phyloP scores from a whole-genome alignment of 2,797 vertebrate genomes.

The Cyprinodon diabolis region DNA sequence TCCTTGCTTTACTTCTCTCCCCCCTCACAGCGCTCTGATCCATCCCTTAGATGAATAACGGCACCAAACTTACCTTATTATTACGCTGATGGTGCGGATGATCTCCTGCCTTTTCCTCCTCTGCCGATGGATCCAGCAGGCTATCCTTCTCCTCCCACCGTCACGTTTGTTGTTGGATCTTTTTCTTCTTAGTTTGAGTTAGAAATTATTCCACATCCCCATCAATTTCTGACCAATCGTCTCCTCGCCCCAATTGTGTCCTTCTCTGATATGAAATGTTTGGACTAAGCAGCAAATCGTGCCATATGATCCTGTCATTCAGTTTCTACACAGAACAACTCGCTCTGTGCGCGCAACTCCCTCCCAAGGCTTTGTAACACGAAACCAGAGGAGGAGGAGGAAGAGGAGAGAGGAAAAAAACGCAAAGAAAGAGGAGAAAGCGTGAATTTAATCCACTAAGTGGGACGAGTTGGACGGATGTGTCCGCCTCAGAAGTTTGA shows the following conservation, averaged over 20 bases:
- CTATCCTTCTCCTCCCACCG: conserved; percentile 42
- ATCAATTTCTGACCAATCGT: conserved; percentile 27
- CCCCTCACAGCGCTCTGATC: conserved; percentile 6
- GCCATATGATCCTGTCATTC: conserved; percentile 80
- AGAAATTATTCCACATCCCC: conserved; percentile 74
- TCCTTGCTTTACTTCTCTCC: conserved; percentile 35
- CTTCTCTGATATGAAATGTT: conserved; percentile 21
- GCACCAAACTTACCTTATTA: conserved; percentile 70
- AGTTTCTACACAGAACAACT: conserved; percentile 76
- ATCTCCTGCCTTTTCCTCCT: conserved; percentile 50
- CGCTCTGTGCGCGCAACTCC: conserved; percentile 74
- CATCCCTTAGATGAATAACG: conserved; percentile 11
- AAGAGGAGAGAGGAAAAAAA: conserved; percentile 11
- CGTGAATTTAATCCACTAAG: conserved; percentile 67
- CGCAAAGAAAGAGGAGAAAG: conserved; percentile 39
- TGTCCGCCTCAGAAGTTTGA: conserved; percentile 62
- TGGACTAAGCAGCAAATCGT: conserved; percentile 53
- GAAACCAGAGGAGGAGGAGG: conserved; percentile 69
- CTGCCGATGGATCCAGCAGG: conserved; percentile 52
- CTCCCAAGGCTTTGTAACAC: conserved; percentile 79
- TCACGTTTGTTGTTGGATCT: conserved; percentile 32
- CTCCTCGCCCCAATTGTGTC: conserved; percentile 19
- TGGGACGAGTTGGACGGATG: conserved; percentile 47
- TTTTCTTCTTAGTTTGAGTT: conserved; percentile 47
- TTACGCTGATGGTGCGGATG: conserved; percentile 29